These are phyloP conservation scores for Saxicola maurus DNA, from an alignment of 2,797 vertebrate species.

Conservation along the genomic window DNA sequence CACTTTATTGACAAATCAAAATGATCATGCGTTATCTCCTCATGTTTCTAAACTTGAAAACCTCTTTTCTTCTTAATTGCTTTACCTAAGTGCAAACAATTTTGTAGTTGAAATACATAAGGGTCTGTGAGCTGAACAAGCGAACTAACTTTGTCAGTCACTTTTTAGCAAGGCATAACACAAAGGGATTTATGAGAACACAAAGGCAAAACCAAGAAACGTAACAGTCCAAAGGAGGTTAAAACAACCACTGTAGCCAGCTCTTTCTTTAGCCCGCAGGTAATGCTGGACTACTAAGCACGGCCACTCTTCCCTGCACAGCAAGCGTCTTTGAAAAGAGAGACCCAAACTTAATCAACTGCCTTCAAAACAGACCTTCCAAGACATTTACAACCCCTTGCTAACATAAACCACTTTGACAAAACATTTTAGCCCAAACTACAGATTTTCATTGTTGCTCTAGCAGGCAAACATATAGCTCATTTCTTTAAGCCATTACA, in stretches of 20 bases:
- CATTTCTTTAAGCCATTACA: background rate
- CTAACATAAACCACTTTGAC: background rate
- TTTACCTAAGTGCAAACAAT: background rate
- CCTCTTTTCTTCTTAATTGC: background rate
- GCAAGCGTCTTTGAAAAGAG: background rate
- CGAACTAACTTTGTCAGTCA: background rate
- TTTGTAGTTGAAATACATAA: accelerated
- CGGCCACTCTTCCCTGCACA: background rate
- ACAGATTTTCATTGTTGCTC: background rate
- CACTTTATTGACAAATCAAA: background rate
- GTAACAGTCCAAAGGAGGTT: background rate
- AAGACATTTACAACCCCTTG: background rate
- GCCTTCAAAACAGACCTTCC: background rate
- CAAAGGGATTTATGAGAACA: background rate
- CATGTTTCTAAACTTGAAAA: background rate
- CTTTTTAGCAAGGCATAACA: background rate
- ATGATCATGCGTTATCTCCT: background rate
- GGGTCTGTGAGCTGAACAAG: background rate
- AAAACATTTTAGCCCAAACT: background rate
- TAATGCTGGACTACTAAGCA: background rate
- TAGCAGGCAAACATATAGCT: background rate
- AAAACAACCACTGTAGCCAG: background rate
- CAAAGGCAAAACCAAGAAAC: background rate
- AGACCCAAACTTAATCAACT: background rate
- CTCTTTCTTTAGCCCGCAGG: background rate